Conservation (phyloP, 2,888 invertebrate genomes). For the Electrophaes corylata region DNA sequence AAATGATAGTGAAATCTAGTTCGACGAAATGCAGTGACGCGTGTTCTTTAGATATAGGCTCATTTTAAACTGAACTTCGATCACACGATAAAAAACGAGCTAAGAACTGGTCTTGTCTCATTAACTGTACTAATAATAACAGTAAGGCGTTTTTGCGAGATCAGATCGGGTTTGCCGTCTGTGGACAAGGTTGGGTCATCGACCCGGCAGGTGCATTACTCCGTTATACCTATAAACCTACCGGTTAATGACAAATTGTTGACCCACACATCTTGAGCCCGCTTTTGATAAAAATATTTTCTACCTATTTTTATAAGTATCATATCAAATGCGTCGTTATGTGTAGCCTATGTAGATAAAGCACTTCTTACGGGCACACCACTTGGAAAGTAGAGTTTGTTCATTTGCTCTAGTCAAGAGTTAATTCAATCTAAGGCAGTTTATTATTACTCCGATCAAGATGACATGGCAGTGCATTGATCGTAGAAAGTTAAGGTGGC, state of each 20-base stretch:
- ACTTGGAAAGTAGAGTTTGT: not conserved
- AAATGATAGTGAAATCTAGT: constrained; percentile 1
- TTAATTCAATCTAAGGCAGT: not conserved
- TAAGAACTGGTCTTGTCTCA: constrained; percentile 33
- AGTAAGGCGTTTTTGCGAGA: constrained; percentile 64
- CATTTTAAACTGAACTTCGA: constrained; percentile 19
- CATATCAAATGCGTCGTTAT: not conserved
- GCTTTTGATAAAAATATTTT: not conserved
- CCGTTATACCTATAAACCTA: constrained; percentile 35
- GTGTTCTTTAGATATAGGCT: not conserved
- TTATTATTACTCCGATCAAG: not conserved
- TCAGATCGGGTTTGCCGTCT: constrained; percentile 48
- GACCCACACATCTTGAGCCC: not conserved
- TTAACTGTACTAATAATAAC: constrained; percentile 53
- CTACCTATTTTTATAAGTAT: not conserved
- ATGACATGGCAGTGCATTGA: not conserved
- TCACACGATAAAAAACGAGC: constrained; percentile 22
- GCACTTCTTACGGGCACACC: not conserved
- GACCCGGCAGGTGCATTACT: constrained; percentile 53
- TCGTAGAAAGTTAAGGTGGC: not conserved
- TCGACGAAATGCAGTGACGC: not conserved
- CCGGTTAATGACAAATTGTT: constrained; percentile 29
- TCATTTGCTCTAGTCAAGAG: not conserved
- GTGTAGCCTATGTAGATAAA: too few species aligned
- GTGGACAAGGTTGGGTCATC: constrained; percentile 55